Base-by-base conservation (phyloP, 2,113 vertebrate species). In the Tenebrosternarchus preto region DNA sequence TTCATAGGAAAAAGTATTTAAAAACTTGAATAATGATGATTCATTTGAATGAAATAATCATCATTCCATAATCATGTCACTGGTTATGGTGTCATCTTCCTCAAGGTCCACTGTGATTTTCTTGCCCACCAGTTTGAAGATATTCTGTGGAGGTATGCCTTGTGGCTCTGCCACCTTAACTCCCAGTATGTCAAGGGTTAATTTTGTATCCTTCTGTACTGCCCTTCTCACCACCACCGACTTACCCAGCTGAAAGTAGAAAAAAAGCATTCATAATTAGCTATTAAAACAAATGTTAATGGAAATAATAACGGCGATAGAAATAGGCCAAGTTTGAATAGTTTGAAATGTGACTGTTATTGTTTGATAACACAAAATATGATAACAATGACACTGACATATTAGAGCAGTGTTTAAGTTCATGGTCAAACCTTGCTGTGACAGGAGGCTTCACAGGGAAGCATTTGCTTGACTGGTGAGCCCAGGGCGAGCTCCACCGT, bases 131-230 rank as follows among this genome's bases (percentile, higher is more conserved):
- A 99, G 92, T 78, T 92, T 87, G n/a, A 94, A 98, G 88, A 98
- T 97, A 83, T 95, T 93, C 87, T 98, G 95, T 0, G 97, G 96
- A 0, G 91, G 88, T 56, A 92, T 93, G 9, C 97, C 97, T 89
- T 95, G 95, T 0, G 97, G 97, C 74, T 97, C 96, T 3, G 95
- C 94, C 79, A 99, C 97, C 85, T 99, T 99, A 86, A 99, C 95
- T 0, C 93, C 90, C 89, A 99, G 84, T 96, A 98, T 96, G 85
- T 96, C 96, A 80, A 95, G 83, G 0, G 94, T 95, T 53, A 99
- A 87, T 20, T 87, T 1, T 0, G 94, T 88, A 75, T 95, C 95
- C 88, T 92, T 94, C 39, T 94, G 90, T 84, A 98, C 94, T 59
- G 84, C 89, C 25, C 93, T 93, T 85, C 94, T 95, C 0, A 96